Evolutionary conservation across 2,113 vertebrate genomes (phyloP).

Genomic region (Oreocharis arfaki): DNA sequence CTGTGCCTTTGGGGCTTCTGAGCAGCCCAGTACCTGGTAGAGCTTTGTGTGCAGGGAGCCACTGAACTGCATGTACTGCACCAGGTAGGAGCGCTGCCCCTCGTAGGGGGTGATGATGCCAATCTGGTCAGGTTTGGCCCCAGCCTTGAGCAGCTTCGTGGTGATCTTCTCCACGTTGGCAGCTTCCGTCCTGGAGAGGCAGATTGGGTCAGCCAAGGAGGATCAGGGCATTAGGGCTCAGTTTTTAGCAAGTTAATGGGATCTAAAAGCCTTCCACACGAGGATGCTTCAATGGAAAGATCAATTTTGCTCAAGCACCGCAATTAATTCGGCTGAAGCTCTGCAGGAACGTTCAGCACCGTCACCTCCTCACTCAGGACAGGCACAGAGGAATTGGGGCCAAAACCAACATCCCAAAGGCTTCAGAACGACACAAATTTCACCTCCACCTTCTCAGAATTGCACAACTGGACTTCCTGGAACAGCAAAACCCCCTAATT

Average conservation of each 20-base stretch:
- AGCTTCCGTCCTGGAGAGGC: constrained; percentile 85
- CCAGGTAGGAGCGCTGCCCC: constrained; percentile 96
- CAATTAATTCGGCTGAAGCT: rapidly evolving
- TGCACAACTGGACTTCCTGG: neutral
- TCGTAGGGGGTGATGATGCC: constrained; percentile 98
- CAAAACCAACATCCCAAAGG: neutral
- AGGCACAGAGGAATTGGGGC: rapidly evolving
- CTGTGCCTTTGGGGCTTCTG: neutral
- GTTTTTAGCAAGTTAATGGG: neutral
- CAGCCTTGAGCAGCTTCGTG: constrained; percentile 92
- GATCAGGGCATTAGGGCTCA: neutral
- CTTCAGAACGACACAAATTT: neutral
- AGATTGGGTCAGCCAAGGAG: neutral
- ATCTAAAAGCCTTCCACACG: neutral
- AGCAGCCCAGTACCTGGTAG: constrained; percentile 83
- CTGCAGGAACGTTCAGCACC: neutral
- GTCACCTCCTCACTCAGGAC: neutral
- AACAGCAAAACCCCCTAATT: neutral
- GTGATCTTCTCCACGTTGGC: constrained; percentile 99
- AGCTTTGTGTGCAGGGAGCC: constrained; percentile 98
- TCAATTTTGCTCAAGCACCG: neutral
- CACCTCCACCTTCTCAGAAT: neutral
- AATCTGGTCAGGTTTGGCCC: constrained; percentile 96
- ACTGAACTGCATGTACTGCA: constrained; percentile 99
- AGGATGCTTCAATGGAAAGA: neutral